phyloP scores from a whole-genome alignment of 1,140 invertebrate species.

The Euborellia annulipes region DNA sequence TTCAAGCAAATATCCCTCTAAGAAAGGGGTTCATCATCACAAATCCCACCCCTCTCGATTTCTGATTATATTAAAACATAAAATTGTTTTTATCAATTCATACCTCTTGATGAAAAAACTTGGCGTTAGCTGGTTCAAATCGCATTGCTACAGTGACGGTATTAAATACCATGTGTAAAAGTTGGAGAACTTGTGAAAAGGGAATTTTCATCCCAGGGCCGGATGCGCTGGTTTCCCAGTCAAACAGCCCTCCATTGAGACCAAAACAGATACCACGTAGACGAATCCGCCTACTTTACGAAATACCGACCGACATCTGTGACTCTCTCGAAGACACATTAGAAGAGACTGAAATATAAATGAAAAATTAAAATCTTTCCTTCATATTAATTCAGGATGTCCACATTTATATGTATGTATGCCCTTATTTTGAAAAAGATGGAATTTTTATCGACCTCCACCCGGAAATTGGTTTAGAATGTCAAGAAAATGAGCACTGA shows the following conservation, averaged over 20 bases:
- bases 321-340: conserved; percentile 80
- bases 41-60: too few species aligned
- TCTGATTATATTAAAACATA: conserved; percentile 3
- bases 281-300: conserved; percentile 92
- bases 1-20: too few species aligned
- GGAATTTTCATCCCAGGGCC: conserved; percentile 28
- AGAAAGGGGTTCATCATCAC: too few species aligned
- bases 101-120: conserved; percentile 93
- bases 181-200: conserved; percentile 40
- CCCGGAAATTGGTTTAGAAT: too few species aligned
- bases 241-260: conserved; percentile 78
- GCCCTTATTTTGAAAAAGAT: too few species aligned
- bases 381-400: too few species aligned
- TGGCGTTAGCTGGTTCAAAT: conserved; percentile 97
- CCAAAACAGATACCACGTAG: conserved; percentile 89
- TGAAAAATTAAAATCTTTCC: too few species aligned
- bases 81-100: conserved; percentile 13
- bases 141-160: conserved; percentile 94
- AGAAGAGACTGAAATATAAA: conserved; percentile 48
- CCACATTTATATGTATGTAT: too few species aligned
- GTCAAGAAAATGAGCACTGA: too few species aligned
- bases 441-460: too few species aligned
- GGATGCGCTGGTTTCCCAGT: conserved; percentile 17
- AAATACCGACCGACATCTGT: conserved; percentile 90
- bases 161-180: conserved; percentile 84